phyloP scores from a whole-genome alignment of 2,113 vertebrate genomes.

The Eulemur macaco region DNA sequence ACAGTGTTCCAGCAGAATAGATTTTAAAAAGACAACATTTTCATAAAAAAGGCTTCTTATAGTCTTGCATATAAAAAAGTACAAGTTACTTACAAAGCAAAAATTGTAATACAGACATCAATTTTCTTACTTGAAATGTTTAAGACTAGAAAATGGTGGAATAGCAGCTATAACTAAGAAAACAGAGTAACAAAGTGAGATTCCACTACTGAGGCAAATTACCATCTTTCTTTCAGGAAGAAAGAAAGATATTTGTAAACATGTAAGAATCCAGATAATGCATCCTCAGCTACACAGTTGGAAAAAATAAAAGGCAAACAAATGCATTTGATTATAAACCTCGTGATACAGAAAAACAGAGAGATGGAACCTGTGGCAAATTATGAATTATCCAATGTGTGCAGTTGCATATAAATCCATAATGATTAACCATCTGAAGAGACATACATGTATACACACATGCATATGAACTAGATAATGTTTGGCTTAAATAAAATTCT shows the following conservation, averaged over 20 bases:
- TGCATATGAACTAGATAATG: not conserved
- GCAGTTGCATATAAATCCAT: not conserved
- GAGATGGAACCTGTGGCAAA: not conserved
- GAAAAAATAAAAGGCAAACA: not conserved
- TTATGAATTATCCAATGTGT: not conserved
- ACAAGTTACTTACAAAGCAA: not conserved
- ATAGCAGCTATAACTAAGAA: not conserved
- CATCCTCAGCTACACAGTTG: not conserved
- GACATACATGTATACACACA: not conserved
- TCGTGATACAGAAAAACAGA: not conserved
- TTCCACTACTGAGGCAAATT: not conserved
- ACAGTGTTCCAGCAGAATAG: not conserved
- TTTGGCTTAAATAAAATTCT: not conserved
- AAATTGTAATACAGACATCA: not conserved
- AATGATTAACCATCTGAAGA: not conserved
- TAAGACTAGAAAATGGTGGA: not conserved
- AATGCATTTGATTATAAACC: not conserved
- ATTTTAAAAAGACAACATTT: not conserved
- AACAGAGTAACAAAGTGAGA: not conserved
- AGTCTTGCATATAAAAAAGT: not conserved
- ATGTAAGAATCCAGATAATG: not conserved
- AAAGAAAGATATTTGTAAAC: not conserved
- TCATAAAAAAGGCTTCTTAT: not conserved
- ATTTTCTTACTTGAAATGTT: not conserved
- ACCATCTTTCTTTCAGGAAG: not conserved